These are phyloP conservation scores for Apodemus sylvaticus DNA, from an alignment of 2,113 vertebrate species.

Conservation along the genomic window DNA sequence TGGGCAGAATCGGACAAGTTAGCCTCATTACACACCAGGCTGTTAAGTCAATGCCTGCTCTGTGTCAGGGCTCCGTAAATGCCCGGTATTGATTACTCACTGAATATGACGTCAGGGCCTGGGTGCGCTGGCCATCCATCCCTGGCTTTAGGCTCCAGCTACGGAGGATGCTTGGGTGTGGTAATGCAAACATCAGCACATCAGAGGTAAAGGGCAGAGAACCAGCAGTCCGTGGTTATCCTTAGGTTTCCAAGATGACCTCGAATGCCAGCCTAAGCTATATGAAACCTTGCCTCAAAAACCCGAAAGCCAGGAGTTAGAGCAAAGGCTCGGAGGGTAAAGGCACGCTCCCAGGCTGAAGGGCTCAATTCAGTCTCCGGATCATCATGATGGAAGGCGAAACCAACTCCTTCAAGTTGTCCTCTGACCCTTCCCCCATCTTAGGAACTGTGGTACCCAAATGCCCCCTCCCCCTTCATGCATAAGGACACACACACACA, in stretches of 20 bases:
- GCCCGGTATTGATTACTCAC: not conserved
- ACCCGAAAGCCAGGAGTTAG: not conserved
- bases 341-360: not conserved
- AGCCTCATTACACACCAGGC: not conserved
- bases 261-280: too few species aligned
- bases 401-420: not conserved
- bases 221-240: not conserved
- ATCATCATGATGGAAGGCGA: not conserved
- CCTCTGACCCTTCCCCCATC: not conserved
- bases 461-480: not conserved
- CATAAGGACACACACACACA: not conserved
- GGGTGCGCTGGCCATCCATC: not conserved
- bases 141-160: not conserved
- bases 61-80: not conserved
- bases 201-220: not conserved
- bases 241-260: not conserved
- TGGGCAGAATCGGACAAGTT: not conserved
- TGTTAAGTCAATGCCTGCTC: not conserved
- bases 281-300: not conserved
- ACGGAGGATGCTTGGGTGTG: not conserved
- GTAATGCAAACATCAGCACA: not conserved
- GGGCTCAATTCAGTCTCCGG: not conserved
- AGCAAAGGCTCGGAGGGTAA: not conserved
- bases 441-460: not conserved
- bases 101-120: not conserved